Percentiles rank a stretch among this genome's conserved stretches.
These are phyloP conservation scores for Drosophila pseudotalamancana DNA, from an alignment of 2,888 invertebrate species.

Conservation along the genomic window DNA sequence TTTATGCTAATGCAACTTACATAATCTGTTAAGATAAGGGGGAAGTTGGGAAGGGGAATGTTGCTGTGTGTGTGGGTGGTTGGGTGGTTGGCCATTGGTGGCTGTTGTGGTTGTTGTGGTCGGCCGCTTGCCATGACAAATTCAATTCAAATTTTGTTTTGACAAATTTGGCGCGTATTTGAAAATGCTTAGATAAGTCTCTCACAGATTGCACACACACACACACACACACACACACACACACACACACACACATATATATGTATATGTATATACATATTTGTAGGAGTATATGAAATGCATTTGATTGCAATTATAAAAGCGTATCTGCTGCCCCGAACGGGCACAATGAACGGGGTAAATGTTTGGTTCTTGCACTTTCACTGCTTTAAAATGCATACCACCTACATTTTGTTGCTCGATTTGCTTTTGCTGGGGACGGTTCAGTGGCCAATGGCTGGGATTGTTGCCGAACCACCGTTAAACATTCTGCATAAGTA, in stretches of 20 bases:
- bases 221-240: not conserved
- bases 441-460: constrained; percentile 64
- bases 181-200: constrained; percentile 67
- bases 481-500: constrained; percentile 73
- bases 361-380: constrained; percentile 67
- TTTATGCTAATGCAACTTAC: constrained; percentile 76
- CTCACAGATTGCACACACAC: constrained; percentile 13
- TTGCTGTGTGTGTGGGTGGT: not conserved
- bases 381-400: constrained; percentile 76
- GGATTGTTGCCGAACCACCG: constrained; percentile 50
- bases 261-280: not conserved
- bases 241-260: not conserved
- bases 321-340: constrained; percentile 29
- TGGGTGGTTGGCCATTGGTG: not conserved
- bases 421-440: constrained; percentile 40
- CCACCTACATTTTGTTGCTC: constrained; percentile 76
- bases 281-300: constrained; percentile 6
- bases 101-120: not conserved
- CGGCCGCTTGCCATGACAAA: constrained; percentile 64
- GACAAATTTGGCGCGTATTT: constrained; percentile 68
- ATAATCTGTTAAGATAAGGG: constrained; percentile 50
- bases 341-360: constrained; percentile 58
- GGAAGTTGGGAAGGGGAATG: not conserved
- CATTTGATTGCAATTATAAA: constrained; percentile 51
- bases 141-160: constrained; percentile 73